Evolutionary conservation across 2,888 invertebrate species (phyloP), one percentile per base, ranked within the genome.

Genomic region (Allacma fusca): DNA sequence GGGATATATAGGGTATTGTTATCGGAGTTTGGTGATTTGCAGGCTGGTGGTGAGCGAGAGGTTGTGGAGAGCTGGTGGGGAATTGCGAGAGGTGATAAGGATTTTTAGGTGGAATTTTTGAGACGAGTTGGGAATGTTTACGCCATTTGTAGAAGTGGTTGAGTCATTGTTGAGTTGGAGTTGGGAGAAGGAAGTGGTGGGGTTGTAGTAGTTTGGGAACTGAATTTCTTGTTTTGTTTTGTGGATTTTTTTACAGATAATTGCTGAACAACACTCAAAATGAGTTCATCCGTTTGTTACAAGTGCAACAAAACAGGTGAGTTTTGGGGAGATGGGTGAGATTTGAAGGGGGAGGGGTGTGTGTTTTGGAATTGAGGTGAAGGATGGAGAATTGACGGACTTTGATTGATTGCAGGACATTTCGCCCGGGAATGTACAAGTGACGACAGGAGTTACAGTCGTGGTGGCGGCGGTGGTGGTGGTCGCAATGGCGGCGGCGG

Each of bases 281-380:
- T 68, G 68, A 68, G 68, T 68, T 68, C 68, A 40, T 68, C 68
- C 34, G 68, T 68, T 68, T 68, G 68, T 29, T 68, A 68, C 43
- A 68, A 68, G n/a, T 68, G 73, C 59, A 73, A 73, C 64, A 73
- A 73, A 64, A 62, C 73, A 57, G 73, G 73, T 73, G 21, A 29
- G 62, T 40, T 21, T 26, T 26, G 4, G 5, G 26, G n/a, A n/a
- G n/a, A n/a, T n/a, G 12, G 73, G 73, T 73, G 21, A 29, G 62
- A 23, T 21, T 26, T 26, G 4, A 29, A 19, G 23, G 28, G 9
- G 68, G 29, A 34, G 68, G 16, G 68, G 21, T 19, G 28, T 2
- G n/a, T 19, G 28, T 68, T 2, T n/a, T 43, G 70, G 43, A 43
- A 43, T 70, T 12, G 13, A 23, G 29, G 50, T 50, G 50, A 16